These are phyloP conservation scores for Musca domestica DNA, from an alignment of 1,140 invertebrate species.

Conservation along the genomic window DNA sequence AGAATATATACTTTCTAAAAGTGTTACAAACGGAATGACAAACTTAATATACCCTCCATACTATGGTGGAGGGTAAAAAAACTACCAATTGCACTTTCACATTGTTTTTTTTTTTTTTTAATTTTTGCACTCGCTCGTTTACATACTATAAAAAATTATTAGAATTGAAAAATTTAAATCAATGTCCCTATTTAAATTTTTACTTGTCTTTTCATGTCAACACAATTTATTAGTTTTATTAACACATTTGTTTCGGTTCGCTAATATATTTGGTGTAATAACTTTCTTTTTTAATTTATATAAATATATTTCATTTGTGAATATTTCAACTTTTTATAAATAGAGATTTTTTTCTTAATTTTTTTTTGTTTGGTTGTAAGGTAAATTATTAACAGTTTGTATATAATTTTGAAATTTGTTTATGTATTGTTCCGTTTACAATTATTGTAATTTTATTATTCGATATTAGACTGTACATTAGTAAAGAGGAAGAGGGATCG, in stretches of 20 bases:
- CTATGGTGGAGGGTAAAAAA: no score
- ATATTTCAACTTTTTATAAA: constrained; percentile 7
- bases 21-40: no score
- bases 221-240: background rate
- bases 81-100: no score
- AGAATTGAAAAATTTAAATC: no score
- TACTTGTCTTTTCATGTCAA: background rate
- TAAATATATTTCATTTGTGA: background rate
- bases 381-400: constrained; percentile 7
- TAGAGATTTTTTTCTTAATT: background rate
- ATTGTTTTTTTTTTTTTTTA: no score
- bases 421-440: constrained; percentile 17
- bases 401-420: background rate
- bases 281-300: background rate
- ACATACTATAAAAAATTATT: no score
- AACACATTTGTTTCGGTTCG: background rate
- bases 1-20: no score
- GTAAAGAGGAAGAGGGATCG: background rate
- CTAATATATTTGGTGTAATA: background rate
- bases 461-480: background rate
- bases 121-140: no score
- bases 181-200: no score
- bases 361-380: constrained; percentile 3
- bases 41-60: no score
- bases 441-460: constrained; percentile 19